Base-by-base conservation (phyloP, 2,888 invertebrate genomes). In the Brachycybe producta region DNA sequence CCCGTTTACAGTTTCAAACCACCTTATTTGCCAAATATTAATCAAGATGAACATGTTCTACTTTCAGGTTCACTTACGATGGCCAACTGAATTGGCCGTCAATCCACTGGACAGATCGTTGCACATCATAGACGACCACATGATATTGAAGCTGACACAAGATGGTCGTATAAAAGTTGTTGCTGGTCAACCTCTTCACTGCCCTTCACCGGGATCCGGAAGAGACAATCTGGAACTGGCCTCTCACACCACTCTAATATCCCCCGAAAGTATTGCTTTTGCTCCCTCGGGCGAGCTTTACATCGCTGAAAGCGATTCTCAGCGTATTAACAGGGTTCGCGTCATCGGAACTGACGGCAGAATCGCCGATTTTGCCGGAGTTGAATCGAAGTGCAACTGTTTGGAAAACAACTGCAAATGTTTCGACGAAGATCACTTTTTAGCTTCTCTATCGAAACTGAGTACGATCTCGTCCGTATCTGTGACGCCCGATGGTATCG, bases 31-130 rank as follows among this genome's bases (percentile, higher is more conserved):
- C n/a, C n/a, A n/a, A n/a, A n/a, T n/a, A 8, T 32, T 32, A 13
- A 32, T 11, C 8, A 13, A 8, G 32, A 32, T 11, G 13, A 11
- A 32, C 32, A 32, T n/a, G n/a, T n/a, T n/a, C n/a, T n/a, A n/a
- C n/a, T n/a, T n/a, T 56, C 63, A 80, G 74, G 79, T 92, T 2
- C 90, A 91, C 64, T 73, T 95, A 11, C 88, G 91, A 63, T 98
- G 97, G 97, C 97, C 98, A 2, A 94, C 94, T n/a, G 88, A 91
- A 21, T 71, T 98, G 54, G 84, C 92, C 0, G 72, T 97, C 43
- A 94, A 92, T 63, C 94, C 94, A 0, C 70, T 95, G 17, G 95
- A 97, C 65, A 91, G 91, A 46, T 83, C 87, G 1, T 71, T 98
- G 8, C 90, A 95, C 65, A 91, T 98, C 61, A 86, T 97, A 57